phyloP scores from a whole-genome alignment of 2,888 invertebrate species.

The Eristalinus aeneus region DNA sequence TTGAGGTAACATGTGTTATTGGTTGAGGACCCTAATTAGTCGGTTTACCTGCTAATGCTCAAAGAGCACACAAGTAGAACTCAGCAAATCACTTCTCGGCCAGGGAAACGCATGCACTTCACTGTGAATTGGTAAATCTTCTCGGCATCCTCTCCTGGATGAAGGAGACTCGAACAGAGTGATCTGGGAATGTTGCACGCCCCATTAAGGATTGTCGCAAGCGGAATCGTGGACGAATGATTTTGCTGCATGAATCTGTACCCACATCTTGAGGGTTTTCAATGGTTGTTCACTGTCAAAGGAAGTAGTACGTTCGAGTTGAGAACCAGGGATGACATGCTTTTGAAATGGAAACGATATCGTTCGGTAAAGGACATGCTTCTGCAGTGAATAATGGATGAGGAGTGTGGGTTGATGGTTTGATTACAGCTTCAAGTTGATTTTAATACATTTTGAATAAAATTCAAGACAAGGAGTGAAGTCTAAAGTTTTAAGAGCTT shows the following conservation, averaged over 20 bases:
- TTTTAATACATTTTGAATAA: too few relatives aligned
- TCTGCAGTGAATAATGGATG: background rate
- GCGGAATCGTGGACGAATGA: background rate
- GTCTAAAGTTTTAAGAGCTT: too few relatives aligned
- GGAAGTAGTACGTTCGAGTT: background rate
- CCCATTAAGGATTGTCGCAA: background rate
- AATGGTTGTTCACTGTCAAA: background rate
- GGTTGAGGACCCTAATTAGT: conserved; percentile 7
- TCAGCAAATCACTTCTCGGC: background rate
- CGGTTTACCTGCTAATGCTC: conserved; percentile 7
- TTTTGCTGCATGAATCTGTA: background rate
- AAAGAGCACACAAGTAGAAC: background rate
- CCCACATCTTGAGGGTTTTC: background rate
- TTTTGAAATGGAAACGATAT: background rate
- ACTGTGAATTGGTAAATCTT: background rate
- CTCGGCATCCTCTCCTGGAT: background rate
- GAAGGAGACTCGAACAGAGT: background rate
- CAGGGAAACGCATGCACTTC: background rate
- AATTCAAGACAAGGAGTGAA: too few relatives aligned
- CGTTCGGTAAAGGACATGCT: background rate
- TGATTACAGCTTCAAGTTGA: too few relatives aligned
- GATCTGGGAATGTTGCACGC: background rate
- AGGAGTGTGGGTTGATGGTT: too few relatives aligned
- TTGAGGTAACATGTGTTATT: background rate
- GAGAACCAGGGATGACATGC: background rate